These are phyloP conservation scores for Drosophila longiperda DNA, from an alignment of 2,888 invertebrate species.

Conservation along the genomic window DNA sequence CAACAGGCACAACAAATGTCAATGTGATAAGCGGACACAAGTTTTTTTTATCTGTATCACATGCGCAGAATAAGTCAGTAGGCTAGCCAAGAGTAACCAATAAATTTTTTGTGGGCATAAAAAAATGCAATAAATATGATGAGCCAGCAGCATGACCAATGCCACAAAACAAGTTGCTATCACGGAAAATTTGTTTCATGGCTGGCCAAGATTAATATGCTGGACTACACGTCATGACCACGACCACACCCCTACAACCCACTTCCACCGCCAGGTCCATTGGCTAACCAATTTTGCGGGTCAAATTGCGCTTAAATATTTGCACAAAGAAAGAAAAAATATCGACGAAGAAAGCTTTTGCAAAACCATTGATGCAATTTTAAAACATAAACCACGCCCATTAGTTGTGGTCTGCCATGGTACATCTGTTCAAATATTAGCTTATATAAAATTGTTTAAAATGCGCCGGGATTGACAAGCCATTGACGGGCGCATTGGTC, in stretches of 20 bases:
- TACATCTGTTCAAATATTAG: slow-evolving; percentile 76
- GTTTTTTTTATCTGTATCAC: slow-evolving; percentile 69
- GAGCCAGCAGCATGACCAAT: slow-evolving; percentile 46
- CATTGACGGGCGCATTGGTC: slow-evolving; percentile 60
- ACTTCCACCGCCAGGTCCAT: not conserved
- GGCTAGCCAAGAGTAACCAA: slow-evolving; percentile 11
- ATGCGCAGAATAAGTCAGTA: slow-evolving; percentile 67
- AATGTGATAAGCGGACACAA: slow-evolving; percentile 70
- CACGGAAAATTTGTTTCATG: slow-evolving; percentile 49
- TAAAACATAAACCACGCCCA: slow-evolving; percentile 50
- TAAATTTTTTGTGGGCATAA: slow-evolving; percentile 11
- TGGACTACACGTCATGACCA: slow-evolving; percentile 29
- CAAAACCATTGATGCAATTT: slow-evolving; percentile 66
- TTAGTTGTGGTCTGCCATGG: slow-evolving; percentile 19
- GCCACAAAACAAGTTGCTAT: slow-evolving; percentile 39
- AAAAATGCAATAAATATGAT: slow-evolving; percentile 71
- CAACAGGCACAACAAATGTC: slow-evolving; percentile 69
- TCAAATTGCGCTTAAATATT: slow-evolving; percentile 65
- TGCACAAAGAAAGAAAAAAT: slow-evolving; percentile 32
- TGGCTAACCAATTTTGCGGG: slow-evolving; percentile 17
- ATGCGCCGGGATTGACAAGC: slow-evolving; percentile 62
- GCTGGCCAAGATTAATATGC: slow-evolving; percentile 71
- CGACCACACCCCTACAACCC: not conserved
- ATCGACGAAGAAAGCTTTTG: slow-evolving; percentile 56
- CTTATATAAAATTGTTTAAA: slow-evolving; percentile 77